phyloP scores from a whole-genome alignment of 2,113 vertebrate species.

The Nipponia nippon region DNA sequence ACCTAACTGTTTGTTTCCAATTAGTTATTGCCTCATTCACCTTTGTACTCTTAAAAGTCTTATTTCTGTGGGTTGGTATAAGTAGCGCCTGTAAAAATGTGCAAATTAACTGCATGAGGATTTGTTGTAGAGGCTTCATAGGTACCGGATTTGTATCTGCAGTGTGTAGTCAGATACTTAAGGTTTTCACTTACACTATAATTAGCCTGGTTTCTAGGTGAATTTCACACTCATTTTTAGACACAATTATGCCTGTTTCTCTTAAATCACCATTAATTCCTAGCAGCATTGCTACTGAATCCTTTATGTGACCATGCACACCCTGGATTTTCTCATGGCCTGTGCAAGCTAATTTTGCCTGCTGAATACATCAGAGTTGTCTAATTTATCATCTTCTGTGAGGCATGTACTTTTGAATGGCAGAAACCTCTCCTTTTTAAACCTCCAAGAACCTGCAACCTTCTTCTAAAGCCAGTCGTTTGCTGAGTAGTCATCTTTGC shows the following conservation, averaged over 20 bases:
- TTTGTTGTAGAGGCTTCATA: not conserved
- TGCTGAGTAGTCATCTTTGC: not conserved
- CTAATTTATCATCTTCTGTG: not conserved
- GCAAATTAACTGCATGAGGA: not conserved
- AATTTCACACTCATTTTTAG: not conserved
- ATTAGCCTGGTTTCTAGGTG: slow-evolving; percentile 1
- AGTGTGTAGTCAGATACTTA: not conserved
- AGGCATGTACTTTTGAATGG: not conserved
- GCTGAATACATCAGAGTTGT: not conserved
- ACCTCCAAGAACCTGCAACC: not conserved
- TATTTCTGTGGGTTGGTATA: not conserved
- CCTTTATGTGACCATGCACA: not conserved
- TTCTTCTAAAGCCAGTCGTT: not conserved
- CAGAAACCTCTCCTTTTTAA: not conserved
- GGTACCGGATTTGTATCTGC: not conserved
- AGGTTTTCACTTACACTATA: not conserved
- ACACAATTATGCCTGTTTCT: not conserved
- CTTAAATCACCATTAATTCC: not conserved
- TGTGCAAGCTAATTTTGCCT: not conserved
- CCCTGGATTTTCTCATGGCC: not conserved
- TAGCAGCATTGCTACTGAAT: not conserved
- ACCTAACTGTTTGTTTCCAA: not conserved
- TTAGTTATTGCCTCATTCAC: not conserved
- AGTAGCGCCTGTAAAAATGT: not conserved
- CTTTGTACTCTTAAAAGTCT: not conserved